Conservation (phyloP, 2,113 vertebrate species). For the Aphyosemion australe region DNA sequence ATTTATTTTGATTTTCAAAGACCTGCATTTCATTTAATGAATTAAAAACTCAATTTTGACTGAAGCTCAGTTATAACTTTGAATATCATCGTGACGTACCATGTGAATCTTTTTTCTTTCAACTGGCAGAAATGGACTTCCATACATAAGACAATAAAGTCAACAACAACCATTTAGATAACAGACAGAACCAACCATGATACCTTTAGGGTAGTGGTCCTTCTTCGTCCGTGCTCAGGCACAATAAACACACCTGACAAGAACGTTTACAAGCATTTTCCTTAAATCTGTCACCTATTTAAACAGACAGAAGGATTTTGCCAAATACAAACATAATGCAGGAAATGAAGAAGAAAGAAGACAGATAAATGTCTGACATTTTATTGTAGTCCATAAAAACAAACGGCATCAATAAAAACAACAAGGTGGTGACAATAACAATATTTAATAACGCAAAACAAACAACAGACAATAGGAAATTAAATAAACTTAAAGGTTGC, state of each 20-base stretch:
- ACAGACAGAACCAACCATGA: too few species aligned
- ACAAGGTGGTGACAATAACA: slow-evolving; percentile 66
- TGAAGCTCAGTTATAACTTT: too few species aligned
- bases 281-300: not conserved
- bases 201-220: not conserved
- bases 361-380: slow-evolving; percentile 56
- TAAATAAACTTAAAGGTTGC: slow-evolving; percentile 71
- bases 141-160: too few species aligned
- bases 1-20: too few species aligned
- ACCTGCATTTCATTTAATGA: too few species aligned
- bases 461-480: slow-evolving; percentile 70
- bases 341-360: not conserved
- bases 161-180: too few species aligned
- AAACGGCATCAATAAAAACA: slow-evolving; percentile 73
- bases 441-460: slow-evolving; percentile 69
- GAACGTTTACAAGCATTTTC: not conserved
- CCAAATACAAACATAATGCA: not conserved
- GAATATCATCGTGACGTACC: too few species aligned
- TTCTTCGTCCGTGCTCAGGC: not conserved
- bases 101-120: too few species aligned
- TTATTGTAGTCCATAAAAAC: slow-evolving; percentile 77
- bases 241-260: not conserved
- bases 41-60: too few species aligned
- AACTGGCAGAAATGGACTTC: too few species aligned
- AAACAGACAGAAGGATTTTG: not conserved